Evolutionary conservation across 2,888 invertebrate genomes (phyloP).

Genomic region (Chloroclystis v-ata): DNA sequence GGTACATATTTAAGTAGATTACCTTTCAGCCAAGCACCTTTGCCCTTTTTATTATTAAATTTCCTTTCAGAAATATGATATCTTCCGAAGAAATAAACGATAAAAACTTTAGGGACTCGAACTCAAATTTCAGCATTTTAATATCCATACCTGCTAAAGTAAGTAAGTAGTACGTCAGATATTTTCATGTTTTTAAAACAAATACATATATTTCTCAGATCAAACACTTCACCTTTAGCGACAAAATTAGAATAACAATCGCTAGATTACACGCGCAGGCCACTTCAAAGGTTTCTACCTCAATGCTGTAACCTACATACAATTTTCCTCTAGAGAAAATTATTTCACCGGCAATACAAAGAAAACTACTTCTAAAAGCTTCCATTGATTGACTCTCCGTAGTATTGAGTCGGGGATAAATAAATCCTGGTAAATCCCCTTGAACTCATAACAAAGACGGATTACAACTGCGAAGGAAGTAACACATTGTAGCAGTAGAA

Average conservation of each 20-base stretch:
- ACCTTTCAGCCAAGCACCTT: no score
- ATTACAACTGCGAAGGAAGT: slow-evolving; percentile 54
- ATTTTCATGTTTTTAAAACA: not conserved
- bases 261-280: not conserved
- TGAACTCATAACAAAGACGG: slow-evolving; percentile 61
- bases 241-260: no score
- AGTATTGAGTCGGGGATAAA: slow-evolving; percentile 45
- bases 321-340: slow-evolving; percentile 14
- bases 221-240: no score
- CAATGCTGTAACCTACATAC: not conserved
- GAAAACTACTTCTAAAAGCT: not conserved
- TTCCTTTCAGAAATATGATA: no score
- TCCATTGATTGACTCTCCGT: slow-evolving; percentile 37
- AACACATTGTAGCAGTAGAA: slow-evolving; percentile 44
- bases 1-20: no score
- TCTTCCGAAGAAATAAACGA: no score
- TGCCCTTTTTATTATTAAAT: no score
- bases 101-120: no score
- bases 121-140: no score
- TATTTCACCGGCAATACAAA: slow-evolving; percentile 5
- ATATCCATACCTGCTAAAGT: no score
- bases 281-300: not conserved
- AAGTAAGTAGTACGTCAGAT: no score
- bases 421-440: slow-evolving; percentile 51
- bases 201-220: no score